Conservation (phyloP, 1,140 invertebrate species). For the Cephus cinctus region DNA sequence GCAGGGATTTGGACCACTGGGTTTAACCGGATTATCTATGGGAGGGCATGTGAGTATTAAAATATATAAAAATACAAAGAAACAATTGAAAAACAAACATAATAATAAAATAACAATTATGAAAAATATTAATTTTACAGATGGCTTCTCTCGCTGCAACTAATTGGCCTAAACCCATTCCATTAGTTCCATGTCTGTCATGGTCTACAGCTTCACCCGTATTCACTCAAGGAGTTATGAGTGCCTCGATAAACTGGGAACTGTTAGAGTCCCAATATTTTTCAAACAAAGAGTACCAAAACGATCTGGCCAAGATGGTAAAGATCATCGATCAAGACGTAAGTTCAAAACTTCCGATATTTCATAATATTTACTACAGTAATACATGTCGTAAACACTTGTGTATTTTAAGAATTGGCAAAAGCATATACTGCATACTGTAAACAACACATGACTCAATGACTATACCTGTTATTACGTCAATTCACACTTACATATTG, state of each 20-base stretch:
- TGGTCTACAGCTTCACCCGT: conserved; percentile 96
- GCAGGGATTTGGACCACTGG: conserved; percentile 85
- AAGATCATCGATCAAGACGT: conserved; percentile 62
- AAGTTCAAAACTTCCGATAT: no score
- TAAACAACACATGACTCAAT: no score
- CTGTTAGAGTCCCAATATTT: conserved; percentile 87
- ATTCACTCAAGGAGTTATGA: conserved; percentile 95
- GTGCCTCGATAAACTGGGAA: conserved; percentile 92
- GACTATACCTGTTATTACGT: no score
- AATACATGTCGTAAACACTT: no score
- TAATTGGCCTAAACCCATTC: conserved; percentile 91
- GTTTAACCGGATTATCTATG: conserved; percentile 98
- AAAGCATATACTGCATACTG: no score
- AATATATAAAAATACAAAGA: no score
- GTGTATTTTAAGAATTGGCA: no score
- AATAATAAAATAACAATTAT: no score
- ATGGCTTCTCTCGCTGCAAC: conserved; percentile 96
- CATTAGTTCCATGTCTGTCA: conserved; percentile 91
- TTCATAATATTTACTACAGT: no score
- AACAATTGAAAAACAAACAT: no score
- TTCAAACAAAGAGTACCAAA: conserved; percentile 76
- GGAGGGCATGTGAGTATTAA: conserved; percentile 89
- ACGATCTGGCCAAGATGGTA: conserved; percentile 82
- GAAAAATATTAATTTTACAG: conserved; percentile 55
- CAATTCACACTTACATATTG: no score